phyloP scores from a whole-genome alignment of 2,113 vertebrate genomes.

The Seriola aureovittata region DNA sequence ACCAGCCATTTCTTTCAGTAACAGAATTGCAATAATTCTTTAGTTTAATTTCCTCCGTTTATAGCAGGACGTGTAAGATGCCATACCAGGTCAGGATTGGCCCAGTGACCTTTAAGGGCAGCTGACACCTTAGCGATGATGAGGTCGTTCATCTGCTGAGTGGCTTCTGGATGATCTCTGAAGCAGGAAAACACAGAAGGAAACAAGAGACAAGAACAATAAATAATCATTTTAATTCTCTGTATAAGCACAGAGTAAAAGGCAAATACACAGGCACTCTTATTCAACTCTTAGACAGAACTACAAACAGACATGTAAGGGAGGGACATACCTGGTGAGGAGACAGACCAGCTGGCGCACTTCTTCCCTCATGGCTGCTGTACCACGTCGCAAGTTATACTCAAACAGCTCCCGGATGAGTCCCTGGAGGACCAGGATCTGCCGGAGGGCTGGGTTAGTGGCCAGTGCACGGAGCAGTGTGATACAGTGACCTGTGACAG shows the following conservation, averaged over 20 bases:
- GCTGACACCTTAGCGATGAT: conserved; percentile 97
- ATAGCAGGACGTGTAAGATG: not conserved
- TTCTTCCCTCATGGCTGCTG: conserved; percentile 94
- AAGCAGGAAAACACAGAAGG: not conserved
- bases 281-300: not conserved
- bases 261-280: not conserved
- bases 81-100: conserved; percentile 97
- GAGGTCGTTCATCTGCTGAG: conserved; percentile 98
- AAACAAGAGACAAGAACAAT: not conserved
- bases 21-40: not conserved
- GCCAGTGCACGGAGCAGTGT: conserved; percentile 95
- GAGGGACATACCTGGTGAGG: conserved; percentile 91
- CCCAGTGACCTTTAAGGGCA: conserved; percentile 98
- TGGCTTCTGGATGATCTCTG: conserved; percentile 98
- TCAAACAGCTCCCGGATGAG: conserved; percentile 98
- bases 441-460: conserved; percentile 94
- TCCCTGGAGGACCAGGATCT: conserved; percentile 97
- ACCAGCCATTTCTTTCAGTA: too few species aligned
- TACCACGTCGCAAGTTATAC: conserved; percentile 94
- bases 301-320: not conserved
- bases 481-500: conserved; percentile 97
- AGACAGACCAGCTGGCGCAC: conserved; percentile 98
- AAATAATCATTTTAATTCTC: not conserved
- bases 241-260: not conserved
- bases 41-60: not conserved